phyloP scores from a whole-genome alignment of 2,797 vertebrate genomes.

The Mus spretus region DNA sequence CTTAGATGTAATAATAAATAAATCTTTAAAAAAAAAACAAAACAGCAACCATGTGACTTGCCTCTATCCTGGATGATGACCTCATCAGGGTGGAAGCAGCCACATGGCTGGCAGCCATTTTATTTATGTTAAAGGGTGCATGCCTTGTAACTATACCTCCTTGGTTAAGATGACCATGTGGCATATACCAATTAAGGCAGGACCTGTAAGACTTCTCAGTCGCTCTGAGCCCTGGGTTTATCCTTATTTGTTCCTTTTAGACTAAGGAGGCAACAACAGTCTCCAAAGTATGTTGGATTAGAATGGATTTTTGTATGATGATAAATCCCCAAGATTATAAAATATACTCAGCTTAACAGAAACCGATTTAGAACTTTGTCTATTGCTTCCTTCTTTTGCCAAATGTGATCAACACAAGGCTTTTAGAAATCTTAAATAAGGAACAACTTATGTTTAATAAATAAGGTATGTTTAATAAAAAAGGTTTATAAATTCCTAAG shows the following conservation, averaged over 20 bases:
- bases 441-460: too few relatives aligned
- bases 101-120: background rate
- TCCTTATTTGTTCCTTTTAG: background rate
- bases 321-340: background rate
- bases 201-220: background rate
- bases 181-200: background rate
- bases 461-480: too few relatives aligned
- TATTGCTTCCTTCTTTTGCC: too few relatives aligned
- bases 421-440: too few relatives aligned
- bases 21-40: too few relatives aligned
- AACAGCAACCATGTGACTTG: background rate
- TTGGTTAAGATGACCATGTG: background rate
- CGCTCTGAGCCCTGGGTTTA: background rate
- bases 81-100: background rate
- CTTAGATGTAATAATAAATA: too few relatives aligned
- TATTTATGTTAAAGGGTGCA: background rate
- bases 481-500: background rate
- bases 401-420: too few relatives aligned
- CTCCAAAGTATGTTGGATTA: background rate
- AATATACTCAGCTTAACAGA: background rate
- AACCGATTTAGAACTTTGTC: background rate
- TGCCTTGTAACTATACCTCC: background rate
- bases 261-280: background rate
- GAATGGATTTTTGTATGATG: background rate
- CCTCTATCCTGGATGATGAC: background rate